phyloP scores from a whole-genome alignment of 2,888 invertebrate genomes.

The Trissonchulus latispiculum region DNA sequence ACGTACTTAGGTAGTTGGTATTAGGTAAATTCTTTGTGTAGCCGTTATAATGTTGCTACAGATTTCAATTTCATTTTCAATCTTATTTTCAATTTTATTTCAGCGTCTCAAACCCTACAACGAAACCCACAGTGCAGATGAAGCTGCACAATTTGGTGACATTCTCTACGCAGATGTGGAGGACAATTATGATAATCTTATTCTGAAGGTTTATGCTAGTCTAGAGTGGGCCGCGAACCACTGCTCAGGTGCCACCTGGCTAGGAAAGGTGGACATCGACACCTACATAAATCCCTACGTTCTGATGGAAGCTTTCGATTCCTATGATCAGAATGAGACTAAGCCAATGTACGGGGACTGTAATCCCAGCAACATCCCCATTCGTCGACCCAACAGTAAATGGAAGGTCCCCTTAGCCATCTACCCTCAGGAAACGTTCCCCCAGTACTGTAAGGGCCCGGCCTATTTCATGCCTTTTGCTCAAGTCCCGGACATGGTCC shows the following conservation, averaged over 20 bases:
- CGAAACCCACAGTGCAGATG: too few relatives aligned
- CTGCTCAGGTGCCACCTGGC: neutral
- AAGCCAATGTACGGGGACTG: neutral
- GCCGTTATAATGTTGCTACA: too few relatives aligned
- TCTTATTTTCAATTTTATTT: too few relatives aligned
- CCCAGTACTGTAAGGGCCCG: neutral
- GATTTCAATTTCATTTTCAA: too few relatives aligned
- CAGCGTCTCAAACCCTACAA: too few relatives aligned
- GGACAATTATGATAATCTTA: neutral
- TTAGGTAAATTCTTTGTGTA: too few relatives aligned
- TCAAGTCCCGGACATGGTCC: neutral
- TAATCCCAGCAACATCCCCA: neutral
- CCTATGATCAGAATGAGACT: neutral
- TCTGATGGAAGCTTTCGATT: neutral
- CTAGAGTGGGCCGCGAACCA: neutral
- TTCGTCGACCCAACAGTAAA: neutral
- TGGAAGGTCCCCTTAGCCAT: neutral
- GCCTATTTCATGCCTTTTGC: neutral
- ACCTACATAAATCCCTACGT: neutral
- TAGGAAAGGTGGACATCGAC: neutral
- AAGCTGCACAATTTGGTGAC: neutral
- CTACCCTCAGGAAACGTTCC: neutral
- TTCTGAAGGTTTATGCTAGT: neutral
- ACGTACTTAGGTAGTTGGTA: too few relatives aligned
- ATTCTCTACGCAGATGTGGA: neutral